phyloP scores from a whole-genome alignment of 2,797 vertebrate species.

The Eleutherodactylus coqui region DNA sequence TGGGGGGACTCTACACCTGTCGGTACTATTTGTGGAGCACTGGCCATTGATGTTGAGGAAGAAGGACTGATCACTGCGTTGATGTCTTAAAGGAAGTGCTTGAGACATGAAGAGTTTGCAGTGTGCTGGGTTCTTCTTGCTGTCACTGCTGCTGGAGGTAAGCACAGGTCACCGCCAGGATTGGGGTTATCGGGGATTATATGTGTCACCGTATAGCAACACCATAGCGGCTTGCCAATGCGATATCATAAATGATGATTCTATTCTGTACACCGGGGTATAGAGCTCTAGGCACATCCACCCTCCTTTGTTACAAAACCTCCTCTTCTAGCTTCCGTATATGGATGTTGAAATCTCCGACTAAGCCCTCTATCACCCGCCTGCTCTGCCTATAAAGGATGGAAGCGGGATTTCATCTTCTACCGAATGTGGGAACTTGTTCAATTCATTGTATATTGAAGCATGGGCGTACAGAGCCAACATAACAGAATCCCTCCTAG shows the following conservation, averaged over 20 bases:
- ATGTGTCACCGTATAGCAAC: neutral
- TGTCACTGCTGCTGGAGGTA: constrained; percentile 59
- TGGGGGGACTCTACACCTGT: constrained; percentile 10
- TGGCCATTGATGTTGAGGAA: constrained; percentile 31
- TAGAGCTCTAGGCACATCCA: constrained; percentile 7
- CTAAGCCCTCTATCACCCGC: neutral
- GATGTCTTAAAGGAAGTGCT: constrained; percentile 40
- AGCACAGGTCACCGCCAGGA: constrained; percentile 29
- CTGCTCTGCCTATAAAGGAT: neutral
- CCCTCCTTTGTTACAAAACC: constrained; percentile 46
- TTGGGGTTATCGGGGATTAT: neutral
- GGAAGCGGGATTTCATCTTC: neutral
- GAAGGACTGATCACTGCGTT: constrained; percentile 33
- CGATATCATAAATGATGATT: neutral
- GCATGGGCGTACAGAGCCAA: neutral
- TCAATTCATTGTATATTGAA: neutral
- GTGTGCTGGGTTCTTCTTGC: constrained; percentile 55
- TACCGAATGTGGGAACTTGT: neutral
- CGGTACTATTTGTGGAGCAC: neutral
- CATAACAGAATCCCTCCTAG: neutral
- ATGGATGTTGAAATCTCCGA: neutral
- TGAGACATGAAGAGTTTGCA: constrained; percentile 61
- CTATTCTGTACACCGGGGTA: neutral
- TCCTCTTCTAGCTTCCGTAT: constrained; percentile 26
- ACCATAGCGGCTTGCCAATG: neutral